These are phyloP conservation scores for Chloroceryle inda DNA, from an alignment of 2,797 vertebrate genomes.

Conservation along the genomic window DNA sequence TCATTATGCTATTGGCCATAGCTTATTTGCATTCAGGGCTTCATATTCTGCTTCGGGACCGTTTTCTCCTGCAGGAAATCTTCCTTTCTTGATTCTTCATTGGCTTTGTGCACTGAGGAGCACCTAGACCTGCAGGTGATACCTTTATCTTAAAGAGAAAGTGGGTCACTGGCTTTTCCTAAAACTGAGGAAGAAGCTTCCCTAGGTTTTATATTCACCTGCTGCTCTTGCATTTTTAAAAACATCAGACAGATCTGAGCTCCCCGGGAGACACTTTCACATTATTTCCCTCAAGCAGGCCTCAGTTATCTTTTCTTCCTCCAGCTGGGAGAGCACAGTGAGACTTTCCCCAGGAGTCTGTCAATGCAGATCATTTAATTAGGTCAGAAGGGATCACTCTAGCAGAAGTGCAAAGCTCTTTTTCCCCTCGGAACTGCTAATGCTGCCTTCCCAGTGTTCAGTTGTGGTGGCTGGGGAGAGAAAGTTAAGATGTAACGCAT, in stretches of 20 bases:
- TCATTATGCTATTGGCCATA: not conserved
- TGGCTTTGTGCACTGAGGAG: not conserved
- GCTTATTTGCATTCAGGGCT: not conserved
- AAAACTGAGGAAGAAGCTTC: not conserved
- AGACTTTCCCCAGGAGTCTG: constrained; percentile 16
- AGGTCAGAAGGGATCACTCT: constrained; percentile 36
- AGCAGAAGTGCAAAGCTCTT: constrained; percentile 46
- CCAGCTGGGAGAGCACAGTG: constrained; percentile 30
- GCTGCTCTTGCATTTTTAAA: constrained; percentile 57
- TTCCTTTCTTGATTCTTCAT: not conserved
- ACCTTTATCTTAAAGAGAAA: constrained; percentile 26
- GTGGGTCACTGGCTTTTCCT: constrained; percentile 23
- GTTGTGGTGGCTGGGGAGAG: not conserved
- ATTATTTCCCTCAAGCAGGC: constrained; percentile 38
- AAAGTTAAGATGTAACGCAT: not conserved
- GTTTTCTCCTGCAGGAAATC: not conserved
- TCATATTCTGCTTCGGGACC: not conserved
- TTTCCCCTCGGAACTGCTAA: not conserved
- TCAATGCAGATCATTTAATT: constrained; percentile 52
- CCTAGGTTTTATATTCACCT: constrained; percentile 17
- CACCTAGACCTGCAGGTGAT: not conserved
- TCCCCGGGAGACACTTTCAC: constrained; percentile 18
- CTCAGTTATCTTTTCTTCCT: not conserved
- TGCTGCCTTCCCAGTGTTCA: not conserved
- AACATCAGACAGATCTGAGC: not conserved